A percentile compares a stretch with the other conserved stretches of the same genome.
Conservation (phyloP, 2,113 vertebrate genomes). For the Paradisaea rubra region DNA sequence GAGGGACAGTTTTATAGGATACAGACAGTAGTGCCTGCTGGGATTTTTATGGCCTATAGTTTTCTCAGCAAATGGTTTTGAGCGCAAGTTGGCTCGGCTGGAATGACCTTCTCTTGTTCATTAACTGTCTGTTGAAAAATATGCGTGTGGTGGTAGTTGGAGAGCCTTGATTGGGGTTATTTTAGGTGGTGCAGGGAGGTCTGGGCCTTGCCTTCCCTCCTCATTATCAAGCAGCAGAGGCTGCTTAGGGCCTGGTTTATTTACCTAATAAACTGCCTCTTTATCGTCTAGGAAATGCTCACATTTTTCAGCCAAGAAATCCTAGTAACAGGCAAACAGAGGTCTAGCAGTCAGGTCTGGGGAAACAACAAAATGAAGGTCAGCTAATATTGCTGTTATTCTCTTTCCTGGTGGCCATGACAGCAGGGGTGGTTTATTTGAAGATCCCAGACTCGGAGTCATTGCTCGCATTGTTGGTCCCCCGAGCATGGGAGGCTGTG, state of each 20-base stretch:
- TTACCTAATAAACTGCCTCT: constrained; percentile 86
- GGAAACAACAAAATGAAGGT: constrained; percentile 93
- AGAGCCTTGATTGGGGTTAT: constrained; percentile 13
- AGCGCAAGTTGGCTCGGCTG: background rate
- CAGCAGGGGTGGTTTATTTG: constrained; percentile 96
- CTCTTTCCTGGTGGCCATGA: constrained; percentile 95
- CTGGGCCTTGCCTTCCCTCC: constrained; percentile 48
- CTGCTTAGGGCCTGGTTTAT: constrained; percentile 74
- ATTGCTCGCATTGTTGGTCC: constrained; percentile 85
- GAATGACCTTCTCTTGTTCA: constrained; percentile 49
- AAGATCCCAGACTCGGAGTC: constrained; percentile 98
- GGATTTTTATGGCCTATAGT: constrained; percentile 26
- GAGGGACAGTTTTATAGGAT: background rate
- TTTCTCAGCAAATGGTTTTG: constrained; percentile 19
- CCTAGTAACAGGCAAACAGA: constrained; percentile 92
- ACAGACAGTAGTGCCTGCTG: background rate
- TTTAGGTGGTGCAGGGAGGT: constrained; percentile 31
- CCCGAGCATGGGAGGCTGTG: constrained; percentile 73
- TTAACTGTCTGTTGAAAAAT: constrained; percentile 42
- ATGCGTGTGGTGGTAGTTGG: background rate
- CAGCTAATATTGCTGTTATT: constrained; percentile 94
- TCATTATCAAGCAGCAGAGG: constrained; percentile 64
- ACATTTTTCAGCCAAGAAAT: constrained; percentile 82
- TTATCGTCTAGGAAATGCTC: constrained; percentile 78
- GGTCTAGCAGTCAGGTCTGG: constrained; percentile 85